Conservation (phyloP, 2,888 invertebrate genomes). For the Agrochola lychnidis region DNA sequence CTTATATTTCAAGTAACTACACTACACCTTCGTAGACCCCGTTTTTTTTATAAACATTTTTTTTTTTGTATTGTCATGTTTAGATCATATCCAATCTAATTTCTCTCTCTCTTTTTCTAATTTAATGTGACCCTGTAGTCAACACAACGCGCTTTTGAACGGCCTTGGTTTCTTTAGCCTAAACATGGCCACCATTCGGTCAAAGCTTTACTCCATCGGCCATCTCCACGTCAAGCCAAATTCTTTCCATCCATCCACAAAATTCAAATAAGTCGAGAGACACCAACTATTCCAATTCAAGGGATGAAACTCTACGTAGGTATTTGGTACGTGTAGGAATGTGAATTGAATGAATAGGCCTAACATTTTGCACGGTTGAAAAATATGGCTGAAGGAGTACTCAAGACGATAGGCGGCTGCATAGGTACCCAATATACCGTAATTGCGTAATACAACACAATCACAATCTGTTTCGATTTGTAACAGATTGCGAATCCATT, state of each 20-base stretch:
- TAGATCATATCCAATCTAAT: no score
- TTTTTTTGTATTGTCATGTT: no score
- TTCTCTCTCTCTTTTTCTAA: no score
- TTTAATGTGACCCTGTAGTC: neutral
- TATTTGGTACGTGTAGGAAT: slow-evolving; percentile 27
- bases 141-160: neutral
- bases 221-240: neutral
- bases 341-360: neutral
- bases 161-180: neutral
- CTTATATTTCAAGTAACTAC: no score
- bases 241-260: neutral
- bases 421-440: no score
- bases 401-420: no score
- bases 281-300: slow-evolving; percentile 27
- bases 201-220: neutral
- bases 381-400: neutral
- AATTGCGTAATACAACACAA: no score
- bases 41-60: no score
- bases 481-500: no score
- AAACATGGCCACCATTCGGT: neutral
- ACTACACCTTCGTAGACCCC: no score
- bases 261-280: slow-evolving; percentile 18
- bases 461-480: no score
- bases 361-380: neutral
- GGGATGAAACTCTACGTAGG: slow-evolving; percentile 16